A percentile compares a stretch with the other conserved stretches of the same genome.
Evolutionary conservation across 2,113 vertebrate species (phyloP).

Genomic region (Lates calcarifer): DNA sequence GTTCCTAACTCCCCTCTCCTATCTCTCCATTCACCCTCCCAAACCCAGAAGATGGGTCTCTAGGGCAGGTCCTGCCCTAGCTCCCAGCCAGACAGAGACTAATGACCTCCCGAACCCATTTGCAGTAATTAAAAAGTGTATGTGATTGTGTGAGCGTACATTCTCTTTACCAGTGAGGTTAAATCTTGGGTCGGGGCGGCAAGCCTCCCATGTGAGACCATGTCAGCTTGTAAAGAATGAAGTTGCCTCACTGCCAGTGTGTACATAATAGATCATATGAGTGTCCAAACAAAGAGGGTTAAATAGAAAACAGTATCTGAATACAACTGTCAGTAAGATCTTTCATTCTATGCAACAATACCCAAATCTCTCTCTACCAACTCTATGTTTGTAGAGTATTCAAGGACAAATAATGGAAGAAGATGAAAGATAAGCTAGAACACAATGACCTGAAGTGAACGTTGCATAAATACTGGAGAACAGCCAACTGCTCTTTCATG

Average conservation of each 20-base stretch:
- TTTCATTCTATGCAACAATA: conserved; percentile 4
- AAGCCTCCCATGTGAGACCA: conserved; percentile 33
- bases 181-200: conserved; percentile 25
- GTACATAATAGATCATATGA: conserved; percentile 16
- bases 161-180: conserved; percentile 15
- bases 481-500: neutral
- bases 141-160: conserved; percentile 14
- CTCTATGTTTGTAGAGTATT: neutral
- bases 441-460: neutral
- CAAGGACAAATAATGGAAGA: conserved; percentile 9
- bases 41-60: conserved; percentile 36
- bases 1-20: neutral
- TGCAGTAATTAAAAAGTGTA: conserved; percentile 55
- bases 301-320: conserved; percentile 3
- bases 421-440: conserved; percentile 27
- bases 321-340: neutral
- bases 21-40: neutral
- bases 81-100: conserved; percentile 50
- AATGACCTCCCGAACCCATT: conserved; percentile 41
- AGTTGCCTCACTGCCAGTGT: neutral
- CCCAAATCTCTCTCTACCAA: conserved; percentile 10
- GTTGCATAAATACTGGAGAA: conserved; percentile 24
- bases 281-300: conserved; percentile 14
- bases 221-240: conserved; percentile 32
- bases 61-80: conserved; percentile 31